A percentile compares a stretch with the other conserved stretches of the same genome.
These are phyloP conservation scores for Phortica magna DNA, from an alignment of 2,888 invertebrate genomes.

Conservation along the genomic window DNA sequence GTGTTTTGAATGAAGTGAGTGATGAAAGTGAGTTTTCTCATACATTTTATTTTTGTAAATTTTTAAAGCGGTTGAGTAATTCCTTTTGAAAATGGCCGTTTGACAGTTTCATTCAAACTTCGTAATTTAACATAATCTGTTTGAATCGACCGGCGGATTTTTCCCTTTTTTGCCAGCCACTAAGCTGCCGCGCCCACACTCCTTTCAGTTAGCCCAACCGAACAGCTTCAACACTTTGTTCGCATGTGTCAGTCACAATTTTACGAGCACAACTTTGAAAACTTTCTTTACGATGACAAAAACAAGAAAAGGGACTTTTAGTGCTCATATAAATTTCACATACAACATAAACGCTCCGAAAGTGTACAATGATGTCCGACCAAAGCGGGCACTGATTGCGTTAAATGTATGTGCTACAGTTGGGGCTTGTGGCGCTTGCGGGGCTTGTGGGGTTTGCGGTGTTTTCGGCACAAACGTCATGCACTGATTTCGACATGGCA, in stretches of 20 bases:
- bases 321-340: conserved; percentile 64
- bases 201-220: background rate
- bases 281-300: conserved; percentile 64
- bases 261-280: conserved; percentile 68
- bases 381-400: conserved; percentile 46
- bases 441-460: background rate
- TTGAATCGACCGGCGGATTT: background rate
- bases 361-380: conserved; percentile 32
- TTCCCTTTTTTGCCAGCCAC: background rate
- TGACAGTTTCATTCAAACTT: background rate
- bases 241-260: conserved; percentile 70
- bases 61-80: background rate
- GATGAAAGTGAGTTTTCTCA: background rate
- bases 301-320: conserved; percentile 73
- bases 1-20: background rate
- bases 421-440: background rate
- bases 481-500: no score
- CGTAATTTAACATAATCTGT: background rate
- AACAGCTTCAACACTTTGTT: conserved; percentile 67
- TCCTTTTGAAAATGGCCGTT: background rate
- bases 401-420: conserved; percentile 42
- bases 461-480: background rate
- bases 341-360: conserved; percentile 16
- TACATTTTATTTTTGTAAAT: background rate
- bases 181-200: background rate